Percentiles rank a stretch among this genome's conserved stretches.
These are phyloP conservation scores for Bursaphelenchus okinawaensis DNA, from an alignment of 2,888 invertebrate genomes.

Conservation along the genomic window DNA sequence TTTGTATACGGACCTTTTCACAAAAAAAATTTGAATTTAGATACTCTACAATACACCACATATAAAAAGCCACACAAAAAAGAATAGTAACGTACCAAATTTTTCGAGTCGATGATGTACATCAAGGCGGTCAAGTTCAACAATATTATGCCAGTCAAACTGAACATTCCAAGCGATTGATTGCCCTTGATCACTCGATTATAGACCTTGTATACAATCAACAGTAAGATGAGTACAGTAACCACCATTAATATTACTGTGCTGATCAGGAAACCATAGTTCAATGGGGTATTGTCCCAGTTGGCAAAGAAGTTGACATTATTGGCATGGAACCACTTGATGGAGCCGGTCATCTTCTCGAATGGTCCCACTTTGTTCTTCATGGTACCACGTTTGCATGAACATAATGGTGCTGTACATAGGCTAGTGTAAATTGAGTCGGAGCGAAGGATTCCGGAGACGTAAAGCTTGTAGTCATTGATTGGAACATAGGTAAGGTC, in stretches of 20 bases:
- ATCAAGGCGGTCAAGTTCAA: conserved; percentile 50
- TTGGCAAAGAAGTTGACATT: conserved; percentile 1
- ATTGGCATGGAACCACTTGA: conserved; percentile 9
- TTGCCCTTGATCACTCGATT: conserved; percentile 52
- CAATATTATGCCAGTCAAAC: conserved; percentile 49
- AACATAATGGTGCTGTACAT: conserved; percentile 54
- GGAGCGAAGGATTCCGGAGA: conserved; percentile 14
- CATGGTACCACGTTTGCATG: conserved; percentile 34
- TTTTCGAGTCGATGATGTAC: conserved; percentile 50
- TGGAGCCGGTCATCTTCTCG: not conserved
- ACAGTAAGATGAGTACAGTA: conserved; percentile 37
- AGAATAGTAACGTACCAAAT: conserved; percentile 32
- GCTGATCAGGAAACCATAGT: conserved; percentile 42
- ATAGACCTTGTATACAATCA: conserved; percentile 47
- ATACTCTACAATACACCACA: too few relatives aligned
- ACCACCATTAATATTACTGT: conserved; percentile 32
- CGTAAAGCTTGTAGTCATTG: conserved; percentile 31
- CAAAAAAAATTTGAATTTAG: too few relatives aligned
- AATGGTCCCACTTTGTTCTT: not conserved
- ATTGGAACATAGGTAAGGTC: conserved; percentile 35
- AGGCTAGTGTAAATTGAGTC: conserved; percentile 21
- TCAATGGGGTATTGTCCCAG: conserved; percentile 42
- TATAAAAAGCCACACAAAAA: too few relatives aligned
- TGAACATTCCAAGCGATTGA: conserved; percentile 54
- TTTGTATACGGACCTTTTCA: too few relatives aligned